Evolutionary conservation across 2,113 vertebrate species (phyloP).

Genomic region (Circaetus cinerascens): DNA sequence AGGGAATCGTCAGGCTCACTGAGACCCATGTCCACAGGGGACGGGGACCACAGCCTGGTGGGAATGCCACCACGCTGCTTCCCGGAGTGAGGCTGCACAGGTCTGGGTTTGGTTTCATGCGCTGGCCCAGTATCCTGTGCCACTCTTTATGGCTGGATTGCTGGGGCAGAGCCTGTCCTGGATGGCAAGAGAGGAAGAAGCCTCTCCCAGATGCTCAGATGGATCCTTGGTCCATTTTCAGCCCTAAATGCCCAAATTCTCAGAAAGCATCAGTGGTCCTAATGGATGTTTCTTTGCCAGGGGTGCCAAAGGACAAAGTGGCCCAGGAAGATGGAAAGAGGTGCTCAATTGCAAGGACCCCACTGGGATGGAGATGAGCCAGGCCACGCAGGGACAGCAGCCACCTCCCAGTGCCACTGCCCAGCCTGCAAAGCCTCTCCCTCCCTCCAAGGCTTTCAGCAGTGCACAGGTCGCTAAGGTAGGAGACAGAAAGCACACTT

Average conservation of each 20-base stretch:
- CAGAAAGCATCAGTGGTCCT: not conserved
- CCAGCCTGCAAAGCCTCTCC: not conserved
- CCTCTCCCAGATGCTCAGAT: not conserved
- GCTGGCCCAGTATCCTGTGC: not conserved
- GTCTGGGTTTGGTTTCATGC: not conserved
- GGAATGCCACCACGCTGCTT: not conserved
- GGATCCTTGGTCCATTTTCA: not conserved
- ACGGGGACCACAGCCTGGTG: rapidly evolving
- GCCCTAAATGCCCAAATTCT: not conserved
- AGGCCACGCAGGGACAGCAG: not conserved
- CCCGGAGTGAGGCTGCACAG: not conserved
- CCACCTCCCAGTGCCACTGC: not conserved
- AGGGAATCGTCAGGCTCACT: rapidly evolving
- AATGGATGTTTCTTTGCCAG: not conserved
- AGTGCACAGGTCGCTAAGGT: rapidly evolving
- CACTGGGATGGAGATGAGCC: not conserved
- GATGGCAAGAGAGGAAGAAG: not conserved
- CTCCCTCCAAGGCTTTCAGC: not conserved
- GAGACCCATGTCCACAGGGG: not conserved
- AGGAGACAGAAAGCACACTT: not conserved
- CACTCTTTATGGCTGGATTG: not conserved
- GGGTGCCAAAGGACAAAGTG: not conserved
- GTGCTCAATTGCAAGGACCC: not conserved
- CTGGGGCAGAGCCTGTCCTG: not conserved
- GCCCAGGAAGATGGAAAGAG: not conserved